Evolutionary conservation across 2,113 vertebrate genomes (phyloP), one percentile per base, ranked within the genome.

Genomic region (Prunella fulvescens): DNA sequence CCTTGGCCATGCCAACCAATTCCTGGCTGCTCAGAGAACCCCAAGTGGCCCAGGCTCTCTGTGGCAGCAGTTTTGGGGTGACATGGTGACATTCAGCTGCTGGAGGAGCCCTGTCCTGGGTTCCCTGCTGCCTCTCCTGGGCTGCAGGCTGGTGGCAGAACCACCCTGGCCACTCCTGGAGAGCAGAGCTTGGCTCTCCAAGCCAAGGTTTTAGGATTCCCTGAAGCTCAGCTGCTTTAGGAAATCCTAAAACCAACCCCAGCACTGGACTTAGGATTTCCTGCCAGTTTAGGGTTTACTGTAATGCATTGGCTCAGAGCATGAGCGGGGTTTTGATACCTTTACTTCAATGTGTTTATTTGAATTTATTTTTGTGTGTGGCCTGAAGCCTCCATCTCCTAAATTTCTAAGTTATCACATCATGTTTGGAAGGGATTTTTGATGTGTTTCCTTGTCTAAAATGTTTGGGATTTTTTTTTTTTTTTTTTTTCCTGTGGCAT

Each of bases 401-500:
- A 12, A 8, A 26, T 72, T 24, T 48, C 44, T 13, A 33, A 37
- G 22, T 80, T 70, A 6, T 24, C 33, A 7, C 8, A 2, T 31
- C 4, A 4, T 28, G 11, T 8, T 54, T 74, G 35, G 65, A 67
- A 84, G 16, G 35, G 37, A 18, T 25, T 51, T 88, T 64, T 33
- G 53, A 51, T 60, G 7, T 18, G 23, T 69, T 61, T 81, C 42
- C 73, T 25, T 22, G 24, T 77, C 33, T 61, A 19, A 37, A 57
- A 31, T 20, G 4, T 61, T 2, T 39, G 6, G 19, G 19, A 5
- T 28, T 39, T 22, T 40, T 26, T n/a, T 23, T 35, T 67, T 24
- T 33, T n/a, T n/a, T 25, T 35, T 24, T 37, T 66, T 23, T 5
- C 0, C 26, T 4, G 18, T 15, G 33, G 19, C 0, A 0, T 24